These are phyloP conservation scores for Apostichopus leukothele DNA, from an alignment of 53 echinoderm and acorn worm species.

Conservation along the genomic window DNA sequence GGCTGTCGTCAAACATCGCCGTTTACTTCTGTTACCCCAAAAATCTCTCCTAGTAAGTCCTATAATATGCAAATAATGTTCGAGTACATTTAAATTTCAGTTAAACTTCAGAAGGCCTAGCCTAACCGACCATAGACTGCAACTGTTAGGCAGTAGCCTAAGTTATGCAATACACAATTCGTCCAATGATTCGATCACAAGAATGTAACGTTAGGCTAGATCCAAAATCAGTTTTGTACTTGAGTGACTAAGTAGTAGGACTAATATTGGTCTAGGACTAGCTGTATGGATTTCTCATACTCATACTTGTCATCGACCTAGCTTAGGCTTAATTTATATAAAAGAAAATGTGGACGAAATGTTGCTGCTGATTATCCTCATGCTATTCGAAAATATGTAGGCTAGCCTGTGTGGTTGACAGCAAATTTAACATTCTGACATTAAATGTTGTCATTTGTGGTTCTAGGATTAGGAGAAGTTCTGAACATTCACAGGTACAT, in stretches of 20 bases:
- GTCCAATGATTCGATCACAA: not conserved
- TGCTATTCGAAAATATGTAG: not conserved
- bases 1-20: slow-evolving; percentile 88
- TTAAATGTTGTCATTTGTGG: too few relatives aligned
- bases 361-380: not conserved
- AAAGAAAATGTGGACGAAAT: too few relatives aligned
- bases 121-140: not conserved
- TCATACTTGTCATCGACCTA: too few relatives aligned
- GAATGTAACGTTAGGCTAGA: not conserved
- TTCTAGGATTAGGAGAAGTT: too few relatives aligned
- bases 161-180: not conserved
- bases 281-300: too few relatives aligned
- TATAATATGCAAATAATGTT: not conserved
- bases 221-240: too few relatives aligned
- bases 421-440: too few relatives aligned
- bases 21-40: slow-evolving; percentile 86
- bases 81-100: slow-evolving; percentile 26
- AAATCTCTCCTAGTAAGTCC: slow-evolving; percentile 80
- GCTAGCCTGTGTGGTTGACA: too few relatives aligned
- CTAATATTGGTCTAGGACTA: too few relatives aligned
- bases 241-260: too few relatives aligned
- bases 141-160: not conserved
- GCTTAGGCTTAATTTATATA: too few relatives aligned
- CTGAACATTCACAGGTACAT: too few relatives aligned
- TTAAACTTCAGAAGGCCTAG: not conserved